phyloP scores from a whole-genome alignment of 2,888 invertebrate species.

The Sipha maydis region DNA sequence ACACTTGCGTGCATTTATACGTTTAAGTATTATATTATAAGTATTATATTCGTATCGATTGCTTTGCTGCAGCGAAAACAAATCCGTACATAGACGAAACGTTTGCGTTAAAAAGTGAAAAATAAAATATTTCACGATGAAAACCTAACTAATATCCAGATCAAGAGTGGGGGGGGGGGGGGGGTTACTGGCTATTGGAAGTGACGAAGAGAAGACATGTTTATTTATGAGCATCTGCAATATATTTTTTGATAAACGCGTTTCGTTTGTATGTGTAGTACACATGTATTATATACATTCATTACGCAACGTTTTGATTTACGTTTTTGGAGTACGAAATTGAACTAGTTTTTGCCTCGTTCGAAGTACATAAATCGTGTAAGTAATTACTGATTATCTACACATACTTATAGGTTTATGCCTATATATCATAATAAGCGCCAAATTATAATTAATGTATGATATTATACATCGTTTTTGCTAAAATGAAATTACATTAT shows the following conservation, averaged over 20 bases:
- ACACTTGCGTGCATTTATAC: neutral
- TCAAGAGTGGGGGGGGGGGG: no score
- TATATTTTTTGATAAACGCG: neutral
- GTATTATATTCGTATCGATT: neutral
- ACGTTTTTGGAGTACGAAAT: neutral
- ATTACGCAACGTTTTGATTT: constrained; percentile 30
- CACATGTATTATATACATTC: neutral
- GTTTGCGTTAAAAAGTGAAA: neutral
- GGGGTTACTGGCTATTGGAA: neutral
- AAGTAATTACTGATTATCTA: no score
- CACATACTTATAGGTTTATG: no score
- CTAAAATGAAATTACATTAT: no score
- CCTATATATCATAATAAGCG: no score
- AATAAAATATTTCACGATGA: neutral
- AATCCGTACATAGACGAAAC: neutral
- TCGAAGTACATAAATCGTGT: neutral
- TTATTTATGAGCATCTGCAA: neutral
- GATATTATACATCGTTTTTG: neutral
- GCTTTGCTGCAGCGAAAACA: neutral
- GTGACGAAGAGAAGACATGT: neutral
- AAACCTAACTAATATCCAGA: neutral
- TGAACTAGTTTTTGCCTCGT: constrained; percentile 45
- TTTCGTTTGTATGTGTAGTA: neutral
- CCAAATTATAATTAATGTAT: neutral
- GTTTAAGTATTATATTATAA: no score